Conservation (phyloP, 2,888 invertebrate species). For the Andrena camellia region DNA sequence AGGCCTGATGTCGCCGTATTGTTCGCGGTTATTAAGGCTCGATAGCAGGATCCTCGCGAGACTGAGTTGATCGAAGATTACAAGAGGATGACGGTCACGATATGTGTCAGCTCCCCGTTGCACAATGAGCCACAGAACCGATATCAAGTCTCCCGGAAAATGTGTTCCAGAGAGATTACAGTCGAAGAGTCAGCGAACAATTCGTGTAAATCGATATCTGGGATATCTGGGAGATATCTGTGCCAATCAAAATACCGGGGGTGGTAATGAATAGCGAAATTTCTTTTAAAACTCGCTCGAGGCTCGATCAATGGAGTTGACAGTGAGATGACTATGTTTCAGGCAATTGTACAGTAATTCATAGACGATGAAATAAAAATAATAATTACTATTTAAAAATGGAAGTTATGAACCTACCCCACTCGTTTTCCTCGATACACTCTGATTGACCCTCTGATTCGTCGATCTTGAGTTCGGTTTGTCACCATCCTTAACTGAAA, state of each 20-base stretch:
- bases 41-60: neutral
- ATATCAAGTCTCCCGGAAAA: constrained; percentile 13
- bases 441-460: constrained; percentile 81
- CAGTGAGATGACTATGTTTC: no score
- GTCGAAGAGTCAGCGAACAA: neutral
- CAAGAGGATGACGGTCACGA: constrained; percentile 5
- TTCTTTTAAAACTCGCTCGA: neutral
- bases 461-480: constrained; percentile 79
- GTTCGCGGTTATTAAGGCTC: constrained; percentile 46
- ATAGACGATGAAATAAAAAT: no score
- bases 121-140: constrained; percentile 18
- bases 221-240: neutral
- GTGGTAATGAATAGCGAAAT: neutral
- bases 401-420: constrained; percentile 78
- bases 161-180: neutral
- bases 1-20: constrained; percentile 35
- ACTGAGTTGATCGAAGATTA: constrained; percentile 33
- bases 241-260: constrained; percentile 27
- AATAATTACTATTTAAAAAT: neutral
- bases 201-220: neutral
- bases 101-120: constrained; percentile 27
- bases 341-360: no score
- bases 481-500: constrained; percentile 83
- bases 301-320: no score
- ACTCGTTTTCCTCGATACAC: constrained; percentile 82